Base-by-base conservation (phyloP, 64 coral and sea anemone species). In the Dendronephthya gigantea region DNA sequence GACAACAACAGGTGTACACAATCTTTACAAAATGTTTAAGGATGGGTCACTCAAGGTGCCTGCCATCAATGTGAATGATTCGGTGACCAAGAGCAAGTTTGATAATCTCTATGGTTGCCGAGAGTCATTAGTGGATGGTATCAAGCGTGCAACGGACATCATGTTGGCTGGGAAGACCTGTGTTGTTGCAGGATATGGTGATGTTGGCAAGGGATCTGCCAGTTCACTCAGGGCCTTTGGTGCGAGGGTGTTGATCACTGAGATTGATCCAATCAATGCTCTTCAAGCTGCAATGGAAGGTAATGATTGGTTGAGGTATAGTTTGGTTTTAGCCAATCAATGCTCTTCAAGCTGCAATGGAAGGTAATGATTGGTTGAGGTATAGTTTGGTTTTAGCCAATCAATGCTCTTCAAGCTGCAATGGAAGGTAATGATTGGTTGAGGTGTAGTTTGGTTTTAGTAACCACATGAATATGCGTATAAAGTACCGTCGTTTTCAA, bases 261-360 rank as follows among this genome's bases (percentile, higher is more conserved):
- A 97, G 87, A 84, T 97, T 70, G 94, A 97, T 88, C 94, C 94
- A 23, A 97, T 97, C 70, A 97, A 97, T 91, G 94, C 94, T 55
- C 36, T 97, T n/a, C 94, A 97, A 87, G 94, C 94, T 72, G 94
- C 94, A 16, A 93, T 93, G 91, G 94, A 97, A 91, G 94, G 94
- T 97, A 41, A 83, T 50, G 28, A 85, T 85, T n/a, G n/a, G n/a
- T n/a, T n/a, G n/a, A n/a, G n/a, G n/a, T n/a, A n/a, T n/a, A n/a
- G n/a, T n/a, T n/a, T n/a, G n/a, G n/a, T n/a, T 97, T 70, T 91
- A 97, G 85, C 94, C 94, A 23, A 97, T 97, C 70, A 97, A 97
- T 91, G 94, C 94, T 55, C 36, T 97, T n/a, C 94, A 97, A 87
- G 94, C 94, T 72, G 94, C 94, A 16, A 93, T 93, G 91, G 94